Conservation (phyloP, 2,113 vertebrate species). For the Laterallus jamaicensis region DNA sequence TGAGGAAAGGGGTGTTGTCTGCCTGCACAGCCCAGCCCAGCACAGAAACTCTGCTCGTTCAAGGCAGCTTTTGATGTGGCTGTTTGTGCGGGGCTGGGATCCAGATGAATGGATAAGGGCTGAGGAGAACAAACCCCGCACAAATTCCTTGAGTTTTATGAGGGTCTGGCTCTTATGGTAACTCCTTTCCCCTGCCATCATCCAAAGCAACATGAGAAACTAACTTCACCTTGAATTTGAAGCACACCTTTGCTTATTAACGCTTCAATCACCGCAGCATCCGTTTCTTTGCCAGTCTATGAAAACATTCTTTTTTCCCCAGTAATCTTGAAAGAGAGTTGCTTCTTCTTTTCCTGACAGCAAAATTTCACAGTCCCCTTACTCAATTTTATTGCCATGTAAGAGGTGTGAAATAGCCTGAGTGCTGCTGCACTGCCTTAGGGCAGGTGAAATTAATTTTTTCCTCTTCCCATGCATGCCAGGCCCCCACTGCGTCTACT, state of each 20-base stretch:
- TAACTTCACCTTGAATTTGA: background rate
- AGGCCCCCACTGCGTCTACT: background rate
- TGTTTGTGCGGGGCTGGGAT: rapidly evolving
- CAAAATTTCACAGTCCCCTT: background rate
- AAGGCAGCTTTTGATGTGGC: background rate
- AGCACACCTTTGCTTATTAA: background rate
- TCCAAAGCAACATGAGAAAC: background rate
- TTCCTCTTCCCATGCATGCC: background rate
- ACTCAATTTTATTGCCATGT: background rate
- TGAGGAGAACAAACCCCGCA: background rate
- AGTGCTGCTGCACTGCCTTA: background rate
- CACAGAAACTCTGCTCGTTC: rapidly evolving
- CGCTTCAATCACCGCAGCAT: background rate
- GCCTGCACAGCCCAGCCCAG: background rate
- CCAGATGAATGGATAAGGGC: background rate
- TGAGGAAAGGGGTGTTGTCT: background rate
- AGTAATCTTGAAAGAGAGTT: background rate
- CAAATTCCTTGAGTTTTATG: background rate
- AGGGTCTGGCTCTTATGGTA: background rate
- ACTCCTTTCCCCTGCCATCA: background rate
- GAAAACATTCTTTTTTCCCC: background rate
- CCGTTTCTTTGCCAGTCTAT: background rate
- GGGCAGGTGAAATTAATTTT: background rate
- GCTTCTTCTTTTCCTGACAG: too few relatives aligned
- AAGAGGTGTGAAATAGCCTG: background rate